A percentile compares a stretch with the other conserved stretches of the same genome.
These are phyloP conservation scores for Mirza zaza DNA, from an alignment of 2,113 vertebrate species.

Conservation along the genomic window DNA sequence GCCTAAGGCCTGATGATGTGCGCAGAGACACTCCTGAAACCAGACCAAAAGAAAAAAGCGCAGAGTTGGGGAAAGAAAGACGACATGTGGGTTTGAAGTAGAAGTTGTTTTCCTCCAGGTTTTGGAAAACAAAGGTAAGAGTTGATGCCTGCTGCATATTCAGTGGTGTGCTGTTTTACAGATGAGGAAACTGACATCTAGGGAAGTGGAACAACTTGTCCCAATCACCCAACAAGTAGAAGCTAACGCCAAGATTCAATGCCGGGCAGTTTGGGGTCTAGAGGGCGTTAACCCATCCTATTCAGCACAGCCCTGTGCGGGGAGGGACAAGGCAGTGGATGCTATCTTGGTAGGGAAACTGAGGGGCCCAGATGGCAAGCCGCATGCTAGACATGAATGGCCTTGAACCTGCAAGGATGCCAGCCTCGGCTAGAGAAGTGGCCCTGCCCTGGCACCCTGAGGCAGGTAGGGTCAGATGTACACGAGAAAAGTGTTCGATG, in stretches of 20 bases:
- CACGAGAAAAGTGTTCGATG: background rate
- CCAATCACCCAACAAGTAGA: background rate
- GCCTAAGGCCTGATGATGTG: background rate
- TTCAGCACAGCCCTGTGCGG: too few relatives aligned
- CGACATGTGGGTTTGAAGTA: background rate
- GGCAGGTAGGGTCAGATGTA: background rate
- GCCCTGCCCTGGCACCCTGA: background rate
- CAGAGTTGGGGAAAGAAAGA: fast-evolving
- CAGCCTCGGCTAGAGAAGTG: background rate
- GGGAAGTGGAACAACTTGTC: too few relatives aligned
- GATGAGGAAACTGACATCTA: background rate
- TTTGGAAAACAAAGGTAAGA: background rate
- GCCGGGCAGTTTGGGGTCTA: background rate
- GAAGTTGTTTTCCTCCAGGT: background rate
- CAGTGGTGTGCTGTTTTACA: background rate
- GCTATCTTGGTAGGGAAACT: background rate
- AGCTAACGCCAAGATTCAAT: background rate
- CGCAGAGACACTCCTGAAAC: background rate
- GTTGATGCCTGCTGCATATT: background rate
- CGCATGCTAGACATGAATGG: background rate
- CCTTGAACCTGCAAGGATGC: background rate
- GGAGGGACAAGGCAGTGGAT: background rate
- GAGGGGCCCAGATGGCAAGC: background rate
- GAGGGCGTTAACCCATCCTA: background rate
- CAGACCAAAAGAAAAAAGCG: background rate